A percentile compares a stretch with the other conserved stretches of the same genome.
Conservation (phyloP, 1,140 invertebrate species). For the Bilobella aurantiaca region DNA sequence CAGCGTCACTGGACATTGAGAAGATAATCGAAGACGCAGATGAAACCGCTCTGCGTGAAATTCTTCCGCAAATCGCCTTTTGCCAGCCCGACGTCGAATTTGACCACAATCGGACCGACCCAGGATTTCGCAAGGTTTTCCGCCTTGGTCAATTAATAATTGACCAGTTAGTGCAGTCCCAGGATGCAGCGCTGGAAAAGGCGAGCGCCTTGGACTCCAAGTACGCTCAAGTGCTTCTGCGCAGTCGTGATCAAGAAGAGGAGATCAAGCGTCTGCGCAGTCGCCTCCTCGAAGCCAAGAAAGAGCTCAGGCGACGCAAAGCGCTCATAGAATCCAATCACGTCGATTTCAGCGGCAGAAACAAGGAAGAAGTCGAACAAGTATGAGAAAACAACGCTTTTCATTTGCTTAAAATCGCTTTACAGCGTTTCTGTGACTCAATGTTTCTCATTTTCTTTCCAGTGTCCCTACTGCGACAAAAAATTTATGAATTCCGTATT, state of each 20-base stretch:
- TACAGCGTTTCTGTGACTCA: too few species aligned
- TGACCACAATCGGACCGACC: conserved; percentile 18
- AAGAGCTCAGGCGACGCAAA: conserved; percentile 22
- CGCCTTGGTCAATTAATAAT: conserved; percentile 22
- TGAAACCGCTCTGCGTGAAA: conserved; percentile 14
- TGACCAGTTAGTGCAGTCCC: conserved; percentile 18
- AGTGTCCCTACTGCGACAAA: conserved; percentile 31
- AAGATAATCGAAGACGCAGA: conserved; percentile 21
- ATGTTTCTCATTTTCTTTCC: not conserved
- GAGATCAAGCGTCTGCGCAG: conserved; percentile 20
- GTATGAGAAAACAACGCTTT: too few species aligned
- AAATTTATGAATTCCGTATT: conserved; percentile 16
- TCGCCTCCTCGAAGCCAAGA: conserved; percentile 18
- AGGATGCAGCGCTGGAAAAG: conserved; percentile 7
- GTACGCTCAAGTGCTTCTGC: conserved; percentile 2
- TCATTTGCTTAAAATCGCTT: too few species aligned
- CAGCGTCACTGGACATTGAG: conserved; percentile 27
- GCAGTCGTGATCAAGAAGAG: conserved; percentile 1
- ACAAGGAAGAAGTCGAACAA: conserved; percentile 27
- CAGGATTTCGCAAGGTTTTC: conserved; percentile 30
- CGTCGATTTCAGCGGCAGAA: conserved; percentile 19
- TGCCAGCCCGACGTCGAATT: conserved; percentile 27
- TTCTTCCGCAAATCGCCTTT: conserved; percentile 22
- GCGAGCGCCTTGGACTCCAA: not conserved
- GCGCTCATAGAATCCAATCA: conserved; percentile 22